phyloP scores from a whole-genome alignment of 2,888 invertebrate species.

The Exephanes ischioxanthus region DNA sequence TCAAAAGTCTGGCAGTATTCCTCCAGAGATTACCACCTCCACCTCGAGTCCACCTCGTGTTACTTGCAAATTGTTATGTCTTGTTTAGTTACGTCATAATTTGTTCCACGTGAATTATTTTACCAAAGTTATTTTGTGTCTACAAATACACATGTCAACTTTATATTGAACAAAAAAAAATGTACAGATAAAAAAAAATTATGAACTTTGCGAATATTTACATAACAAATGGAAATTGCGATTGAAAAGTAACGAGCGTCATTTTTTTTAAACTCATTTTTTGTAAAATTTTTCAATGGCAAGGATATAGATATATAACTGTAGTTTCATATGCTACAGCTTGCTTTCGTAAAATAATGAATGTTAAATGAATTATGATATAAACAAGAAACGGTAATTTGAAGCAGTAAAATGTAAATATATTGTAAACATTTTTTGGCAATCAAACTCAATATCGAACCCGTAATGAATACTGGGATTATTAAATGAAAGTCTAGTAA shows the following conservation, averaged over 20 bases:
- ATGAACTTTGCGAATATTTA: background rate
- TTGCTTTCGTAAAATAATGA: background rate
- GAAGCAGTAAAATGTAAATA: background rate
- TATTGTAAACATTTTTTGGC: too few relatives aligned
- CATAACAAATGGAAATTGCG: background rate
- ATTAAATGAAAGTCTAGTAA: too few relatives aligned
- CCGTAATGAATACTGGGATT: too few relatives aligned
- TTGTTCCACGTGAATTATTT: background rate
- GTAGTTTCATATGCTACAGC: background rate
- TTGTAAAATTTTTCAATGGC: too few relatives aligned
- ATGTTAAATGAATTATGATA: background rate
- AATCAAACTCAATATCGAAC: too few relatives aligned
- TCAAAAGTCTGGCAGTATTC: background rate
- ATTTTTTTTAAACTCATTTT: too few relatives aligned
- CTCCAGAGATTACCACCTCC: background rate
- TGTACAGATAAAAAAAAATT: background rate
- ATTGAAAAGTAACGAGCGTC: background rate
- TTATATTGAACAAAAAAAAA: background rate
- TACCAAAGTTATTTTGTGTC: background rate
- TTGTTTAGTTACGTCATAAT: background rate
- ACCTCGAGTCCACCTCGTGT: background rate
- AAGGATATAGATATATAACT: too few relatives aligned
- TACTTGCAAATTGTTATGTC: background rate
- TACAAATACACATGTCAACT: background rate
- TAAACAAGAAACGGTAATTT: background rate